A percentile compares a stretch with the other conserved stretches of the same genome.
Evolutionary conservation across 2,113 vertebrate genomes (phyloP).

Genomic region (Alligator mississippiensis): DNA sequence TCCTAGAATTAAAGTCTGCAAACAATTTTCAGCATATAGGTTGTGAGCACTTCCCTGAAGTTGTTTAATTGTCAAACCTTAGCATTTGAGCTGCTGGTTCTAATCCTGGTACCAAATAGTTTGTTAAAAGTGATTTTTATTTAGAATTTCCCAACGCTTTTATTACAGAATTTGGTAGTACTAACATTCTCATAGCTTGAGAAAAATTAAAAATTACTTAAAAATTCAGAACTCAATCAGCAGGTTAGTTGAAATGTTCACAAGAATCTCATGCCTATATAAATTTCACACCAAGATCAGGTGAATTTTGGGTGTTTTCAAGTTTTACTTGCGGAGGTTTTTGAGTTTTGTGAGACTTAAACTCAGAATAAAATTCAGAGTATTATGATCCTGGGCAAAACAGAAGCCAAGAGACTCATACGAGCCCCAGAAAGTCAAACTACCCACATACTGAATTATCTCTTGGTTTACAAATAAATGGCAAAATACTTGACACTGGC

Average conservation of each 20-base stretch:
- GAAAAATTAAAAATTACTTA: too few relatives aligned
- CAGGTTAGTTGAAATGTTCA: neutral
- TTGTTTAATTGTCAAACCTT: neutral
- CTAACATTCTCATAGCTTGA: neutral
- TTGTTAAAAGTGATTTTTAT: neutral
- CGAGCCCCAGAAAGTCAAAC: neutral
- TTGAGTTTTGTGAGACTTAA: neutral
- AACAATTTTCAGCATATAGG: neutral
- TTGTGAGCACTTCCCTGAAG: neutral
- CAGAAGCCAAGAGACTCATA: neutral
- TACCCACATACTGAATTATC: neutral
- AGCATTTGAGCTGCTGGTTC: neutral
- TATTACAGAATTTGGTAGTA: neutral
- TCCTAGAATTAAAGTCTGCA: neutral
- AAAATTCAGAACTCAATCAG: neutral
- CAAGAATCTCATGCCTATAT: neutral
- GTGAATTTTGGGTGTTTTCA: neutral
- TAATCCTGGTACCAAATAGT: too few relatives aligned
- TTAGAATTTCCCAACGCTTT: neutral
- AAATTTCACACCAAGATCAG: neutral
- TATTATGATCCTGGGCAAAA: neutral
- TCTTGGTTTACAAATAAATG: neutral
- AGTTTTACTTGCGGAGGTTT: neutral
- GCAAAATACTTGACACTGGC: neutral
- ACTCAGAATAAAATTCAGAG: neutral